Evolutionary conservation across 2,888 invertebrate species (phyloP).

Genomic region (Chymomyza procnemis): DNA sequence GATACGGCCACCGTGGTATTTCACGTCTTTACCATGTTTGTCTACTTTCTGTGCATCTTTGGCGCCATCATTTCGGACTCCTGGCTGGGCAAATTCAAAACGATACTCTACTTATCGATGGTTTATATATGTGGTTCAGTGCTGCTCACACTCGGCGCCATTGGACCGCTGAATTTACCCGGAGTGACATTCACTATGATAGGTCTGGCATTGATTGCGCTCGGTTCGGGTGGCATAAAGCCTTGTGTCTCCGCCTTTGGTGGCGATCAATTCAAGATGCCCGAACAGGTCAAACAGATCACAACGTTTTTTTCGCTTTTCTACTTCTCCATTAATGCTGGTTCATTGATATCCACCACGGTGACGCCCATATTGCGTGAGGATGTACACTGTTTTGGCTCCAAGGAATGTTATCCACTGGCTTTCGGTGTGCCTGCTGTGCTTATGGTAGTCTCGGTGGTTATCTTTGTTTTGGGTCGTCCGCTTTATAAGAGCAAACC

Average conservation of each 20-base stretch:
- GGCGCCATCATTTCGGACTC: slow-evolving; percentile 90
- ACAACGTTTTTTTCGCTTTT: slow-evolving; percentile 87
- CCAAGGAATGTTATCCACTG: slow-evolving; percentile 84
- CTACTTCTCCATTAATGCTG: slow-evolving; percentile 84
- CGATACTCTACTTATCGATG: slow-evolving; percentile 85
- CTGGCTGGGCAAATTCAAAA: slow-evolving; percentile 88
- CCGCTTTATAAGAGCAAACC: slow-evolving; percentile 83
- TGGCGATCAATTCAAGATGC: slow-evolving; percentile 86
- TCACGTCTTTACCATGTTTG: slow-evolving; percentile 86
- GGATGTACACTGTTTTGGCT: slow-evolving; percentile 83
- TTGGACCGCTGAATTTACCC: slow-evolving; percentile 80
- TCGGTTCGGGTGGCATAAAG: slow-evolving; percentile 90
- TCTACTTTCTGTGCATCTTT: slow-evolving; percentile 87
- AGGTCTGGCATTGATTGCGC: slow-evolving; percentile 84
- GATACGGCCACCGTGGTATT: slow-evolving; percentile 86
- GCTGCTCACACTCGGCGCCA: slow-evolving; percentile 82
- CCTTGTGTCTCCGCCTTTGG: slow-evolving; percentile 91
- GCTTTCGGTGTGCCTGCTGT: slow-evolving; percentile 89
- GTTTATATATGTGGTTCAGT: slow-evolving; percentile 86
- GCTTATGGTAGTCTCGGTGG: slow-evolving; percentile 78
- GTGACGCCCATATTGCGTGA: slow-evolving; percentile 86
- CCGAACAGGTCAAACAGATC: slow-evolving; percentile 83
- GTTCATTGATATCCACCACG: slow-evolving; percentile 86
- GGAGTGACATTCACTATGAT: slow-evolving; percentile 81
- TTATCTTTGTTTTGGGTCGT: slow-evolving; percentile 85